phyloP scores from a whole-genome alignment of 2,113 vertebrate genomes.

The Oryctolagus cuniculus region mOryCun1.1 NC_091451.1:40862501-40863000 shows the following conservation, averaged over 20 bases:
- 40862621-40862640: not conserved
- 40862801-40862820: constrained; percentile 46
- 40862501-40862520: not conserved
- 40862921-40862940: constrained; percentile 5
- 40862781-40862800: not conserved
- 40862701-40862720: not conserved
- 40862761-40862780: not conserved
- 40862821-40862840: not conserved
- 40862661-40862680: not conserved
- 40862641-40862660: not conserved
- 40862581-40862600: not conserved
- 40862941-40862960: not conserved
- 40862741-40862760: not conserved
- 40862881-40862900: not conserved
- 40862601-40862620: not conserved
- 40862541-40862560: not conserved
- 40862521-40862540: not conserved
- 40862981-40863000: too few species aligned
- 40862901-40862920: not conserved
- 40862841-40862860: constrained; percentile 1
- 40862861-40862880: constrained; percentile 15
- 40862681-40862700: not conserved
- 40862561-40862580: not conserved
- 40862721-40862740: not conserved
- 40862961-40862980: not conserved